A percentile compares a stretch with the other conserved stretches of the same genome.
phyloP scores from a whole-genome alignment of 2,797 vertebrate species.

The Esox masquinongy region DNA sequence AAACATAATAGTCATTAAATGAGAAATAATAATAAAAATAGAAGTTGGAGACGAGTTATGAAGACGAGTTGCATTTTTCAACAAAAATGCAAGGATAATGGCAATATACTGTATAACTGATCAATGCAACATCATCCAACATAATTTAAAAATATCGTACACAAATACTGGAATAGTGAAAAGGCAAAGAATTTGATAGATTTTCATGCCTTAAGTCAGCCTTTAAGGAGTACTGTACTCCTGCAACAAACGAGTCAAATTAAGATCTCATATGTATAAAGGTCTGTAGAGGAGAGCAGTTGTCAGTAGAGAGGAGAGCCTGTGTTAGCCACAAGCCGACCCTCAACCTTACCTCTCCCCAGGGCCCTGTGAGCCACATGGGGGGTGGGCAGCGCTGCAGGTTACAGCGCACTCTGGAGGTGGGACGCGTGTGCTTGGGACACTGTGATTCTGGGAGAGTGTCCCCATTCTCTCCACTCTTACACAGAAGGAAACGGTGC shows the following conservation, averaged over 20 bases:
- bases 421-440: conserved; percentile 82
- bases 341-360: conserved; percentile 85
- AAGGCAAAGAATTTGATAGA: too few relatives aligned
- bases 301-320: not conserved
- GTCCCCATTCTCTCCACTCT: conserved; percentile 85
- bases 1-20: too few relatives aligned
- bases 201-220: too few relatives aligned
- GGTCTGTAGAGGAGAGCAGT: not conserved
- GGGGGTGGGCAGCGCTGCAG: conserved; percentile 92
- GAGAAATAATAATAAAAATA: too few relatives aligned
- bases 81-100: too few relatives aligned
- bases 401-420: conserved; percentile 92
- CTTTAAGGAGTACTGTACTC: not conserved
- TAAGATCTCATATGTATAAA: not conserved
- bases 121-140: too few relatives aligned
- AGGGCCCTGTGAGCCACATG: conserved; percentile 90
- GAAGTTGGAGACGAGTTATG: too few relatives aligned
- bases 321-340: not conserved
- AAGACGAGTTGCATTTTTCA: too few relatives aligned
- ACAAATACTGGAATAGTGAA: too few relatives aligned
- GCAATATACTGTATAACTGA: too few relatives aligned
- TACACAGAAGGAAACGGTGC: conserved; percentile 91
- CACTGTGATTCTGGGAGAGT: conserved; percentile 84
- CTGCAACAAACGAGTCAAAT: not conserved
- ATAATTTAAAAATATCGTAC: too few relatives aligned